phyloP scores from a whole-genome alignment of 2,113 vertebrate species.

The Elephantulus edwardii region DNA sequence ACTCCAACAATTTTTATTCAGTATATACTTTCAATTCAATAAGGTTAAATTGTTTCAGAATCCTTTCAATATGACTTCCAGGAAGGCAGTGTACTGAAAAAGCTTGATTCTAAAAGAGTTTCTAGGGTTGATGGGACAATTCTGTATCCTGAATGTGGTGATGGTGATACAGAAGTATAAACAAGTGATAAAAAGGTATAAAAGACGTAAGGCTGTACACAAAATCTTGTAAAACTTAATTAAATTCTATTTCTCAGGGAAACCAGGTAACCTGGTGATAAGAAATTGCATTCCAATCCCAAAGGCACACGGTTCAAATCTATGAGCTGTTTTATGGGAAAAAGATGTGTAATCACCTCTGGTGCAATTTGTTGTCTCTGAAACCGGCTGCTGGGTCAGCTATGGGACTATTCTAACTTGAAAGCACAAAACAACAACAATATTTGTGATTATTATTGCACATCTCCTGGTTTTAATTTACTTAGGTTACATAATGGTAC shows the following conservation, averaged over 20 bases:
- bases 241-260: neutral
- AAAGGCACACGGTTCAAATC: no score
- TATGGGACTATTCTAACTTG: no score
- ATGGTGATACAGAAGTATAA: neutral
- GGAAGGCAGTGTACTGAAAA: neutral
- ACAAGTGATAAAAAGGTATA: neutral
- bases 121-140: neutral
- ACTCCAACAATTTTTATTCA: neutral
- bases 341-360: no score
- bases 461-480: neutral
- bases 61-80: neutral
- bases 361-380: no score
- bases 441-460: neutral
- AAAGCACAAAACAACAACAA: no score
- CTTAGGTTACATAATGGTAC: neutral
- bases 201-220: neutral
- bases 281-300: no score
- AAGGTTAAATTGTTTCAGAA: neutral
- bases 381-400: no score
- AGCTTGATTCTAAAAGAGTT: neutral
- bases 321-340: no score
- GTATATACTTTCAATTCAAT: neutral
- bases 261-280: no score
- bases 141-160: neutral
- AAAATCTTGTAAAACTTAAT: neutral